Percentiles rank a stretch among this genome's conserved stretches.
Conservation (phyloP, 2,888 invertebrate genomes). For the Linhomoeus sp. region DNA sequence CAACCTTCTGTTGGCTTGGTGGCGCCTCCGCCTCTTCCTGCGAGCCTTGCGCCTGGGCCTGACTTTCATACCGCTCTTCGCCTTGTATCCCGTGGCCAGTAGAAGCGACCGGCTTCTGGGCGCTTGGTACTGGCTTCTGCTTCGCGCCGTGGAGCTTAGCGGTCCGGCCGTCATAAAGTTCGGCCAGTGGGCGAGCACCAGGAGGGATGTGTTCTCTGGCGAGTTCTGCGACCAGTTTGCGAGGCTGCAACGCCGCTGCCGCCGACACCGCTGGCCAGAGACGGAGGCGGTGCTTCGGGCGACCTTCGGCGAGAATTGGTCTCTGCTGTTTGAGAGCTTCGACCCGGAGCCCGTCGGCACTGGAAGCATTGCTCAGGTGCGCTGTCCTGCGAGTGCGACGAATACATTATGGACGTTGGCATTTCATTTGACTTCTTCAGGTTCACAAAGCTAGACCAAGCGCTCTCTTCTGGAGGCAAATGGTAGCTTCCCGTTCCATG, state of each 20-base stretch:
- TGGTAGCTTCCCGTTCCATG: too few relatives aligned
- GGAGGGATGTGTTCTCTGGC: constrained; percentile 34
- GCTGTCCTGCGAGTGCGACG: not conserved
- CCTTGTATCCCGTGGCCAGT: constrained; percentile 15
- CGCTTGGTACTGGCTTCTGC: constrained; percentile 15
- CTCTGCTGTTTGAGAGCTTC: constrained; percentile 28
- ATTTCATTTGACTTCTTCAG: not conserved
- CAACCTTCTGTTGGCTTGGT: not conserved
- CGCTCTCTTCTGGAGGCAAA: too few relatives aligned
- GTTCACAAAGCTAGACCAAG: too few relatives aligned
- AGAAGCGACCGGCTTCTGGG: constrained; percentile 5
- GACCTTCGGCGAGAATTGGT: constrained; percentile 30
- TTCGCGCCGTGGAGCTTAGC: constrained; percentile 27
- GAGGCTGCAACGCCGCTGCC: constrained; percentile 27
- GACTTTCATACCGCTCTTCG: constrained; percentile 15
- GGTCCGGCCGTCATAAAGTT: constrained; percentile 38
- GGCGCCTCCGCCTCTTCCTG: constrained; percentile 7
- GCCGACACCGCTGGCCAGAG: constrained; percentile 30
- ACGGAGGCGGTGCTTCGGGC: constrained; percentile 18
- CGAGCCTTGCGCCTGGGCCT: constrained; percentile 8
- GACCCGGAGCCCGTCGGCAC: constrained; percentile 33
- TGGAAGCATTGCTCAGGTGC: constrained; percentile 37
- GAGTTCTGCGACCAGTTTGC: constrained; percentile 31
- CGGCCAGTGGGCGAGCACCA: constrained; percentile 37
- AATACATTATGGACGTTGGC: too few relatives aligned